Base-by-base conservation (phyloP, 2,113 vertebrate genomes). In the Grammomys dolichurus region DNA sequence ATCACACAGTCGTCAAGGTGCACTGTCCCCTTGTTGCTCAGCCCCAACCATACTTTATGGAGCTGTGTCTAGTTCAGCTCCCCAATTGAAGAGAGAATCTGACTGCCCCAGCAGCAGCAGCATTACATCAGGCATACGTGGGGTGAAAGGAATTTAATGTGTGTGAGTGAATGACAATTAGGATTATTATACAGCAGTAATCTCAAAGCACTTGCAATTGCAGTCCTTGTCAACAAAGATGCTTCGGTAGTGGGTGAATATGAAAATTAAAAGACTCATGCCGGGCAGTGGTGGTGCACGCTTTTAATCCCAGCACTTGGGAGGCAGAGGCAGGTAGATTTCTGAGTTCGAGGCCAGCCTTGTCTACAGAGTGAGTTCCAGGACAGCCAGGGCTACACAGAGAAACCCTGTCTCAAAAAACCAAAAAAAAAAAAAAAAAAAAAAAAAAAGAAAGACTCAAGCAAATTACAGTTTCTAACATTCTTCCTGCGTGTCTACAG, bases 381-480 rank as follows among this genome's bases (percentile, higher is more conserved):
- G 40, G 40, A 40, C 40, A 40, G 40, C 40, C 40, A 40, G 40
- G 40, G 40, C 40, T 40, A 2, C 40, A 40, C 40, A 40, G 40
- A 40, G 40, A 40, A 40, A 40, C 40, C 40, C 40, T 40, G 40
- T 40, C 40, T 40, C 40, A 40, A 40, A 40, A 40, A 40, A 40
- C 40, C 40, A 40, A 40, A 40, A 40, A 40, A 40, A 40, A 40
- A 40, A 40, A 40, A 40, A 40, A 40, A 40, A 40, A 40, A 40
- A 76, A 91, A 90, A 87, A n/a, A 76, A 91, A 90, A 87, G 46
- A 91, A 90, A 87, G 46, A 75, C 67, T 77, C 36, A 90, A 96
- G 40, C n/a, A 69, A 88, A 67, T 82, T 87, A 73, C 26, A 90
- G 2, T 17, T 80, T 63, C 75, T 84, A 93, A 33, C 36, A 85